Percentiles rank a stretch among this genome's conserved stretches.
Evolutionary conservation across 1,140 invertebrate genomes (phyloP).

Genomic region (Lysiphlebus fabarum): DNA sequence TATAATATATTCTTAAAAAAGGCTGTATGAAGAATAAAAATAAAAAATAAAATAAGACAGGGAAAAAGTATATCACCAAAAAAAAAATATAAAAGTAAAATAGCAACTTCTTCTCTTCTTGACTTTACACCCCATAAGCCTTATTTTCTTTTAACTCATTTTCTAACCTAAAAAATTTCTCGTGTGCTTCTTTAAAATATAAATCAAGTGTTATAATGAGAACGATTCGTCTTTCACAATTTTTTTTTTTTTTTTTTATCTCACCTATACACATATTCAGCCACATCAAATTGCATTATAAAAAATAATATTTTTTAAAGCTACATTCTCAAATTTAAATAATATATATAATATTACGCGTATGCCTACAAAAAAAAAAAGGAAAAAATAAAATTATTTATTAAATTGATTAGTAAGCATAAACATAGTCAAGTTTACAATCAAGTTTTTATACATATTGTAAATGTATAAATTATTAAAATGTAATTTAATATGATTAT

Average conservation of each 20-base stretch:
- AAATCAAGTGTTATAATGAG: constrained; percentile 56
- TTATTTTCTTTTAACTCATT: constrained; percentile 58
- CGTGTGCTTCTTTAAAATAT: constrained; percentile 39
- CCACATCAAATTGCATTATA: constrained; percentile 13
- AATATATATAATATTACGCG: not conserved
- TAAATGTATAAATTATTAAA: no score
- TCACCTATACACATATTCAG: constrained; percentile 25
- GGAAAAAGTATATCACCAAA: no score
- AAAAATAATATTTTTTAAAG: constrained; percentile 10
- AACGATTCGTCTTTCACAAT: constrained; percentile 49
- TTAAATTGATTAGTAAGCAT: no score
- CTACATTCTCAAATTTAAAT: not conserved
- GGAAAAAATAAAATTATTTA: not conserved
- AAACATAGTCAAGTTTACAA: no score
- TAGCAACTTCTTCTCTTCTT: constrained; percentile 8
- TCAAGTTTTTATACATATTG: no score
- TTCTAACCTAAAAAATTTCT: constrained; percentile 49
- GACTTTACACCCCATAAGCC: constrained; percentile 54
- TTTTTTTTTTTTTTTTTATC: constrained; percentile 8
- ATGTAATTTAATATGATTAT: no score
- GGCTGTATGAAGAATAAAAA: constrained; percentile 9
- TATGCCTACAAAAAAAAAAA: not conserved
- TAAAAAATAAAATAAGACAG: no score
- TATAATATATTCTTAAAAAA: constrained; percentile 39
- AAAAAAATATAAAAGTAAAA: no score